Conservation (phyloP, 2,797 vertebrate species). For the Takifugu ocellatus region DNA sequence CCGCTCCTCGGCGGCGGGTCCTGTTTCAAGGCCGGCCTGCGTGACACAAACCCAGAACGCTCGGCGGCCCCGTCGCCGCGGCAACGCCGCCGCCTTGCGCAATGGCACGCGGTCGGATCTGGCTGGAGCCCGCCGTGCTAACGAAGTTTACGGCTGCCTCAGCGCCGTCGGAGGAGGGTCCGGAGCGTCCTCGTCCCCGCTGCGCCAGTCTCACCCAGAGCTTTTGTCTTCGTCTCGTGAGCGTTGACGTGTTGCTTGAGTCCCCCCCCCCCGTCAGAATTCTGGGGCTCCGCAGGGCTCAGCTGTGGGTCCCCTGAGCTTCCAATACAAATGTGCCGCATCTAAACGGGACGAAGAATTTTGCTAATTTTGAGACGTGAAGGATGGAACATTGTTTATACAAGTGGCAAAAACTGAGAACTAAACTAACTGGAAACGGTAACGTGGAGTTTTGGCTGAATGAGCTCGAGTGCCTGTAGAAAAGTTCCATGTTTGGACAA, state of each 20-base stretch:
- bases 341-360: not conserved
- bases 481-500: constrained; percentile 6
- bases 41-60: constrained; percentile 29
- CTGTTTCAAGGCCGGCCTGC: constrained; percentile 67
- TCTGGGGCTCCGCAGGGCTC: constrained; percentile 17
- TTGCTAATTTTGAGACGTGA: too few species aligned
- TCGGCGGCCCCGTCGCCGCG: not conserved
- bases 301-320: not conserved
- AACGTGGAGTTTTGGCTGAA: not conserved
- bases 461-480: not conserved
- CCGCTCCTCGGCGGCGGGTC: constrained; percentile 63
- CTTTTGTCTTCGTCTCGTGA: constrained; percentile 37
- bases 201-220: constrained; percentile 3
- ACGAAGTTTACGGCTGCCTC: too few species aligned
- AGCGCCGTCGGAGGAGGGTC: too few species aligned
- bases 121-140: too few species aligned
- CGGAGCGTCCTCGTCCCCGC: too few species aligned
- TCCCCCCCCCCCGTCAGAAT: not conserved
- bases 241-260: constrained; percentile 41
- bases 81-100: constrained; percentile 46
- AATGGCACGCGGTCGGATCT: constrained; percentile 22
- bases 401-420: not conserved
- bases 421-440: constrained; percentile 1
- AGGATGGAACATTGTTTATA: not conserved
- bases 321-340: not conserved